phyloP scores from a whole-genome alignment of 2,113 vertebrate genomes.

The Toxostoma redivivum region DNA sequence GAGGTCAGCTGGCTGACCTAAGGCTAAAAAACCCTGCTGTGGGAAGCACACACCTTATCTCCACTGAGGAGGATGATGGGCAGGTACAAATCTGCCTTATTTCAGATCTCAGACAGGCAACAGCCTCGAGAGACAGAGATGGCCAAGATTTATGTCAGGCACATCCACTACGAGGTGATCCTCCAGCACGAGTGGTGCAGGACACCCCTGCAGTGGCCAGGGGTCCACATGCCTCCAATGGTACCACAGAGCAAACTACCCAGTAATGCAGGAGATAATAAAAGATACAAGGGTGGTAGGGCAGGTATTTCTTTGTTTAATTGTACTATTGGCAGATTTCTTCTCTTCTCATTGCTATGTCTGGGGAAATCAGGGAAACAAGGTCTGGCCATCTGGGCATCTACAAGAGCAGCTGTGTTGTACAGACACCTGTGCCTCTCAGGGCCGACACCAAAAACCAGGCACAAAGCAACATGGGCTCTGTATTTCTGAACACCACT shows the following conservation, averaged over 20 bases:
- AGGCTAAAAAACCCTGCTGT: background rate
- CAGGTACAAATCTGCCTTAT: background rate
- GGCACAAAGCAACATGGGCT: rapidly evolving
- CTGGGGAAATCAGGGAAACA: background rate
- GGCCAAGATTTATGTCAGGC: background rate
- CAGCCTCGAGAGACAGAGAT: background rate
- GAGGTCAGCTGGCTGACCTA: background rate
- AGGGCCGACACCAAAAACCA: background rate
- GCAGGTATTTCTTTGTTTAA: background rate
- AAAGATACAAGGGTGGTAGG: background rate
- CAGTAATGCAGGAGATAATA: background rate
- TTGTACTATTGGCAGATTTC: background rate
- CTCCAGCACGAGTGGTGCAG: background rate
- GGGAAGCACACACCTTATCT: background rate
- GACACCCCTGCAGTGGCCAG: background rate
- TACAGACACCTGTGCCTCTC: background rate
- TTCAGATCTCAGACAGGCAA: background rate
- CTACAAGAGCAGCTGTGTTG: background rate
- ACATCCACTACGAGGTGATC: background rate
- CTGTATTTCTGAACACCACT: background rate
- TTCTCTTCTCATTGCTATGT: background rate
- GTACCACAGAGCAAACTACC: background rate
- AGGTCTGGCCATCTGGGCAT: background rate
- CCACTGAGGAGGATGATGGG: background rate
- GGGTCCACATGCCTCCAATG: background rate